Percentiles rank a stretch among this genome's conserved stretches.
phyloP scores from a whole-genome alignment of 2,113 vertebrate genomes.

The Ammospiza nelsoni region DNA sequence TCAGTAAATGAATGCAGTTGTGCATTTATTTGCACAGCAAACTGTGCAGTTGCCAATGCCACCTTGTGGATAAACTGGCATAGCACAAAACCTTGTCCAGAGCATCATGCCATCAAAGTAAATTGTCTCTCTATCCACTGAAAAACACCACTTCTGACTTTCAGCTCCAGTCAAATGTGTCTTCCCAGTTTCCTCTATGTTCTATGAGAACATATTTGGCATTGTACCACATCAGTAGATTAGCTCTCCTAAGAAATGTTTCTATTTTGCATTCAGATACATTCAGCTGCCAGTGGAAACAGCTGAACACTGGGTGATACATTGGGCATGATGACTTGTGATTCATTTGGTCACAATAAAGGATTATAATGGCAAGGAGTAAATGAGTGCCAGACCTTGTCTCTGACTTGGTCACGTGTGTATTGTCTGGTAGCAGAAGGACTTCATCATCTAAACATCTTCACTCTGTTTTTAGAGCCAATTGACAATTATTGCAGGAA shows the following conservation, averaged over 20 bases:
- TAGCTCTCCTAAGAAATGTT: not conserved
- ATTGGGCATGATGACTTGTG: not conserved
- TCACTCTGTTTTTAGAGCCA: not conserved
- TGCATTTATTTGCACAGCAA: not conserved
- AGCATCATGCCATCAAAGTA: not conserved
- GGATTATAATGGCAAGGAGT: not conserved
- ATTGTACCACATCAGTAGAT: accelerated
- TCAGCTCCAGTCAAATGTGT: accelerated
- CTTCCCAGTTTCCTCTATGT: not conserved
- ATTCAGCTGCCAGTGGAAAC: not conserved
- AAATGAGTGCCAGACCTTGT: not conserved
- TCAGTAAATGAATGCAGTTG: not conserved
- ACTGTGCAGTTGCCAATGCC: constrained; percentile 13
- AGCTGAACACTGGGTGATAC: not conserved
- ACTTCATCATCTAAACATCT: not conserved
- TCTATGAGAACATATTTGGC: not conserved
- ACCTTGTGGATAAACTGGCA: constrained; percentile 43
- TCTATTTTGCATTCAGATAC: not conserved
- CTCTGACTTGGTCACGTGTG: not conserved
- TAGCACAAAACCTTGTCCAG: not conserved
- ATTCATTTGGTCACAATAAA: not conserved
- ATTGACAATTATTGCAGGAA: not conserved
- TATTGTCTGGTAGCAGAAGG: not conserved
- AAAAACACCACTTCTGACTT: not conserved
- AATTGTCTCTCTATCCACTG: not conserved